phyloP scores from a whole-genome alignment of 2,888 invertebrate species.

The Rhynchonema sp. region DNA sequence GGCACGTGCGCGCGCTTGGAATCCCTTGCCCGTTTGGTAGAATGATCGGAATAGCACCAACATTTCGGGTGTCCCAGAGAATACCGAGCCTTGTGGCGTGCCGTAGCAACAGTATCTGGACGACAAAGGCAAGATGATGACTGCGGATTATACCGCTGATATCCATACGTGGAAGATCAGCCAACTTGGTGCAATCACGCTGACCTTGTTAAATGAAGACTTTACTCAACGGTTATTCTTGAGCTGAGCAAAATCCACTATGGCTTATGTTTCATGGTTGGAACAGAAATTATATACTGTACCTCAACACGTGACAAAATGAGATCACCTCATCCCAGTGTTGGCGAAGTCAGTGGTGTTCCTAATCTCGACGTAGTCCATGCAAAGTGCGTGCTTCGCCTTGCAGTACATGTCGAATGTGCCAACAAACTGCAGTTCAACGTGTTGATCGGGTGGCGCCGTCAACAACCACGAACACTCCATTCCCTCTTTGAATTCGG shows the following conservation, averaged over 20 bases:
- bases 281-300: no score
- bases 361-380: conserved; percentile 28
- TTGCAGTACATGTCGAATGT: conserved; percentile 29
- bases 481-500: conserved; percentile 25
- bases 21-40: conserved; percentile 26
- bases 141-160: not conserved
- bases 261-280: no score
- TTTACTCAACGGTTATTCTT: no score
- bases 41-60: conserved; percentile 27
- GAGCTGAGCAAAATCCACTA: no score
- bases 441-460: conserved; percentile 22
- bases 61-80: conserved; percentile 25
- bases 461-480: conserved; percentile 27
- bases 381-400: conserved; percentile 27
- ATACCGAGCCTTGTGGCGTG: conserved; percentile 20
- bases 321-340: conserved; percentile 29
- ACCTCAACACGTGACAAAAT: no score
- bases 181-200: no score
- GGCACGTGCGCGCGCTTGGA: conserved; percentile 20
- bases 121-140: not conserved
- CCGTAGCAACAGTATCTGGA: conserved; percentile 27
- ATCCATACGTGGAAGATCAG: no score
- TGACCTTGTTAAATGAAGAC: no score
- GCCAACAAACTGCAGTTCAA: conserved; percentile 24
- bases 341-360: conserved; percentile 28